A percentile compares a stretch with the other conserved stretches of the same genome.
Evolutionary conservation across 1,140 invertebrate species (phyloP).

Genomic region (Trichoplusia ni): DNA sequence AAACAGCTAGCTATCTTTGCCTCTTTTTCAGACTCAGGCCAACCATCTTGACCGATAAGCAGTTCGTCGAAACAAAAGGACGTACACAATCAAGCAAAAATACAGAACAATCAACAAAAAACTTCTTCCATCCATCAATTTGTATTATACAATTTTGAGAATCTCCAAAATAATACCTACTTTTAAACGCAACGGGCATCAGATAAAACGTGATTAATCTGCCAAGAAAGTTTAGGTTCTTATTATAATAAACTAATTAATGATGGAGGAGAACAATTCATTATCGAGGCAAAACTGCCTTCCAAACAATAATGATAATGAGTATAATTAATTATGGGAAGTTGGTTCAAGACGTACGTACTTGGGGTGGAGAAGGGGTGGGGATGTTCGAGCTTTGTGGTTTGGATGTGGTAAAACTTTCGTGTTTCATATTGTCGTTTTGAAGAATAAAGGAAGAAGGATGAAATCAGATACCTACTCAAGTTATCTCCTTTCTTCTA

Average conservation of each 20-base stretch:
- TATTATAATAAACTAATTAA: conserved; percentile 82
- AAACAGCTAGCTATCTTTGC: no score
- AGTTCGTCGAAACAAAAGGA: neutral
- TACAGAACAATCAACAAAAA: conserved; percentile 6
- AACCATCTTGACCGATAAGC: neutral
- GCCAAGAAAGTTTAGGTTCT: conserved; percentile 69
- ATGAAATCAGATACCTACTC: no score
- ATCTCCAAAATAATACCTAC: conserved; percentile 10
- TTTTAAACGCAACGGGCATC: conserved; percentile 50
- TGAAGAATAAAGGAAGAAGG: no score
- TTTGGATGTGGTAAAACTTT: conserved; percentile 48
- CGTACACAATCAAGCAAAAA: neutral
- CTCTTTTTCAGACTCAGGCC: neutral
- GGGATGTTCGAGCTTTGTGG: neutral
- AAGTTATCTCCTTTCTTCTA: no score
- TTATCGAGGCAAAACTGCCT: conserved; percentile 81
- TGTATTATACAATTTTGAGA: conserved; percentile 13
- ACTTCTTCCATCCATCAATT: conserved; percentile 12
- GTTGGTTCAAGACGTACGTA: conserved; percentile 79
- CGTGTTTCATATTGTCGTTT: no score
- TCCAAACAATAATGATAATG: conserved; percentile 82
- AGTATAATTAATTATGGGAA: conserved; percentile 81
- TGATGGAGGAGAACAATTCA: conserved; percentile 80
- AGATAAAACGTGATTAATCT: conserved; percentile 81
- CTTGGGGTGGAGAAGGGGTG: conserved; percentile 46